Evolutionary conservation across 2,888 invertebrate species (phyloP).

Genomic region (Agrochola lota): DNA sequence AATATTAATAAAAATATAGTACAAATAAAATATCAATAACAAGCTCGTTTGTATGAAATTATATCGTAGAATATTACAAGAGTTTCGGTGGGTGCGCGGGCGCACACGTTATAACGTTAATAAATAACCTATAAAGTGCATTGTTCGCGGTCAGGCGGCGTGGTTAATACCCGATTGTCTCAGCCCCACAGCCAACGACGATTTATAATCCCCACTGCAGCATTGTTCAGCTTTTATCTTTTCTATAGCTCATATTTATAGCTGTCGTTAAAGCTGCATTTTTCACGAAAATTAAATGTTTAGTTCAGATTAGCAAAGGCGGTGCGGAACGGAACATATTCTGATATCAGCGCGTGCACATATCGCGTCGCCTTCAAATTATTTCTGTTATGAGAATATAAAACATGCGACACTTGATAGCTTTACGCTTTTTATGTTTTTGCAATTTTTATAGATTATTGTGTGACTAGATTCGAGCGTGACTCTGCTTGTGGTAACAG

Average conservation of each 20-base stretch:
- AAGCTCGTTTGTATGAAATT: conserved; percentile 84
- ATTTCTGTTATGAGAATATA: conserved; percentile 42
- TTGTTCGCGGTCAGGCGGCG: conserved; percentile 82
- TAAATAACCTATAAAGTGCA: conserved; percentile 78
- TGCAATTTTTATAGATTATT: conserved; percentile 26
- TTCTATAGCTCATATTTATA: conserved; percentile 78
- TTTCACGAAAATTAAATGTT: conserved; percentile 72
- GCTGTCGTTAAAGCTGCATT: conserved; percentile 77
- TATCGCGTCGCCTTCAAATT: conserved; percentile 39
- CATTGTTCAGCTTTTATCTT: conserved; percentile 73
- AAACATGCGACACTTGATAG: conserved; percentile 50
- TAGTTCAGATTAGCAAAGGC: conserved; percentile 70
- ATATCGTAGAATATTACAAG: conserved; percentile 73
- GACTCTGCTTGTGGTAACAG: neutral
- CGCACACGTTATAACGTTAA: conserved; percentile 68
- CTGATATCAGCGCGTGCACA: conserved; percentile 57
- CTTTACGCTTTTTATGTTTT: conserved; percentile 48
- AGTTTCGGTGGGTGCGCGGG: conserved; percentile 58
- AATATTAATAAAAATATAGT: conserved; percentile 58
- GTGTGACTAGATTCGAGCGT: conserved; percentile 1
- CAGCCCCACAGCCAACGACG: conserved; percentile 56
- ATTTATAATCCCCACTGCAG: conserved; percentile 60
- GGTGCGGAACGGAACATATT: conserved; percentile 57
- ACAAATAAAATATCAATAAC: conserved; percentile 85
- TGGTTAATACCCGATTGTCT: conserved; percentile 85